Evolutionary conservation across 2,888 invertebrate species (phyloP).

Genomic region (Pycnomerus fuliginosus): DNA sequence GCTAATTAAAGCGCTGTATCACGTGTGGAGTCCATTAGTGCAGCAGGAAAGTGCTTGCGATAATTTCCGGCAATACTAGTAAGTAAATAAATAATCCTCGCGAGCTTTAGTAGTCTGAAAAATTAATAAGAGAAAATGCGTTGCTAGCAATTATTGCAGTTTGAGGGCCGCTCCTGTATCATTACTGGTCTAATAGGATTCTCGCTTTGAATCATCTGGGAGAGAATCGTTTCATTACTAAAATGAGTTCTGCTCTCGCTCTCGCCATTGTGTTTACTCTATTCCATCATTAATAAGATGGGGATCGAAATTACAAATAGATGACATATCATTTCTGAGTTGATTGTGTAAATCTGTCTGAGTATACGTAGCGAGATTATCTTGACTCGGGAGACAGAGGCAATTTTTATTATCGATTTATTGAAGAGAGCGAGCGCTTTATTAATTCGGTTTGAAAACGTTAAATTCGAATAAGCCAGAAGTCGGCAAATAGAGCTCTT

Average conservation of each 20-base stretch:
- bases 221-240: constrained; percentile 47
- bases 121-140: constrained; percentile 21
- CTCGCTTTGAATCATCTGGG: constrained; percentile 42
- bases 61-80: no score
- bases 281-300: constrained; percentile 42
- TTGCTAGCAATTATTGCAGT: constrained; percentile 20
- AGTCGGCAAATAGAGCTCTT: constrained; percentile 3
- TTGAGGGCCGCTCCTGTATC: constrained; percentile 29
- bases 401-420: no score
- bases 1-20: no score
- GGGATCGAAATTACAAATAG: constrained; percentile 44
- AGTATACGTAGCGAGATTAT: no score
- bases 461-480: no score
- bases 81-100: no score
- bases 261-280: constrained; percentile 44
- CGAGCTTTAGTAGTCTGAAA: no score
- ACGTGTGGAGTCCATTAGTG: no score
- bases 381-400: no score
- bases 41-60: no score
- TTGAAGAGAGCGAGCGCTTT: no score
- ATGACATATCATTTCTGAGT: constrained; percentile 41
- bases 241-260: constrained; percentile 40
- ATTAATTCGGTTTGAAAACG: no score
- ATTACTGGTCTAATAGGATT: constrained; percentile 45
- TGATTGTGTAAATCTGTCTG: constrained; percentile 31